A percentile compares a stretch with the other conserved stretches of the same genome.
phyloP scores from a whole-genome alignment of 2,113 vertebrate species.

The Chionis minor region DNA sequence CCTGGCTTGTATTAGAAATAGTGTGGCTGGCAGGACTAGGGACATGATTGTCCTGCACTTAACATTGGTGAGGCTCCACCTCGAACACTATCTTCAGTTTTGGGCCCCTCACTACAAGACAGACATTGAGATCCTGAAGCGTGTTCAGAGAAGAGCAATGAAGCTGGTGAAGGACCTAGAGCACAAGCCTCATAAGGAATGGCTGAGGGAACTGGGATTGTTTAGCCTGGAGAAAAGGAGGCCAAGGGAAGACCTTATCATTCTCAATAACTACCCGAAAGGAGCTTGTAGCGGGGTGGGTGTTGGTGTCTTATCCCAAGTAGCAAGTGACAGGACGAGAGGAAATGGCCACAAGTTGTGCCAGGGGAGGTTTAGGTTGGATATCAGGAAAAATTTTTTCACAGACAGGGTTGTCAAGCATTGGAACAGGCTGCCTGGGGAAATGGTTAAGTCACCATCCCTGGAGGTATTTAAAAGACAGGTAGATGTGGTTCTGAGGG shows the following conservation, averaged over 20 bases:
- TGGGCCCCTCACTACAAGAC: neutral
- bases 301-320: neutral
- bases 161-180: neutral
- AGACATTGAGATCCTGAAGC: neutral
- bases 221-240: neutral
- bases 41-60: neutral
- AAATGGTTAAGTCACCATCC: neutral
- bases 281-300: neutral
- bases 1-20: neutral
- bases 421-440: neutral
- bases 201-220: neutral
- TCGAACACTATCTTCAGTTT: neutral
- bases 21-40: neutral
- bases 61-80: neutral
- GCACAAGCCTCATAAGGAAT: neutral
- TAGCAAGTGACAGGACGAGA: neutral
- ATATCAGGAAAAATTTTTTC: neutral
- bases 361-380: neutral
- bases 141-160: neutral
- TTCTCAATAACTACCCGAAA: neutral
- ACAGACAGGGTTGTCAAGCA: neutral
- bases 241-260: neutral
- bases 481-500: neutral
- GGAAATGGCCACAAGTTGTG: neutral
- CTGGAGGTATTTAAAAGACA: neutral